Conservation (phyloP, 2,113 vertebrate genomes). For the Phrynosoma platyrhinos region DNA sequence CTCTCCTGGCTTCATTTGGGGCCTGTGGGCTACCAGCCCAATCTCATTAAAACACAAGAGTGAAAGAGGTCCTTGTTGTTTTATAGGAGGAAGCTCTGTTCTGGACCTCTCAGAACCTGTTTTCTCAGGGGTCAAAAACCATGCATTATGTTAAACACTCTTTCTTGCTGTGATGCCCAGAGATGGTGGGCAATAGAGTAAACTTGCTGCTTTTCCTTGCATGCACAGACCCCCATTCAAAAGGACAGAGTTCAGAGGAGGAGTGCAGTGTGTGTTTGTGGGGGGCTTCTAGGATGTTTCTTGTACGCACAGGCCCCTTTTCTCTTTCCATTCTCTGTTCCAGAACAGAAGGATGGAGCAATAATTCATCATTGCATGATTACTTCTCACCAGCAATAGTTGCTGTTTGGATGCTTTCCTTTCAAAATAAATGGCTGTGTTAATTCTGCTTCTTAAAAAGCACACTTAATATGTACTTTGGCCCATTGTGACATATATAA, state of each 20-base stretch:
- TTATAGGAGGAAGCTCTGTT: not conserved
- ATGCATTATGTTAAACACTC: not conserved
- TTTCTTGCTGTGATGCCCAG: not conserved
- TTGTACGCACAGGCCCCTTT: too few relatives aligned
- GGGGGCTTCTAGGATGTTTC: not conserved
- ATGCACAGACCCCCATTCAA: not conserved
- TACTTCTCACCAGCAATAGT: not conserved
- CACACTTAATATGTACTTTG: not conserved
- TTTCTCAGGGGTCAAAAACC: not conserved
- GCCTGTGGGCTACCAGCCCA: not conserved
- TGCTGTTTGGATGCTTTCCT: not conserved
- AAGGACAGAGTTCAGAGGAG: too few relatives aligned
- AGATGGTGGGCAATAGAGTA: not conserved
- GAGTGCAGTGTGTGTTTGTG: not conserved
- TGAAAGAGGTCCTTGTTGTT: rapidly evolving
- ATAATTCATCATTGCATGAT: not conserved
- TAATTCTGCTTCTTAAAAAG: not conserved
- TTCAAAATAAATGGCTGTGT: not conserved
- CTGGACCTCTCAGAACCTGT: not conserved
- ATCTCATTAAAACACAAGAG: not conserved
- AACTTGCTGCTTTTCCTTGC: too few relatives aligned
- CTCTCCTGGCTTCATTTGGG: not conserved
- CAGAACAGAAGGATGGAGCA: not conserved
- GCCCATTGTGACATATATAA: not conserved
- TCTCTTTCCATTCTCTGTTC: not conserved